phyloP scores from a whole-genome alignment of 1,140 invertebrate genomes.

The Oncopeltus fasciatus region DNA sequence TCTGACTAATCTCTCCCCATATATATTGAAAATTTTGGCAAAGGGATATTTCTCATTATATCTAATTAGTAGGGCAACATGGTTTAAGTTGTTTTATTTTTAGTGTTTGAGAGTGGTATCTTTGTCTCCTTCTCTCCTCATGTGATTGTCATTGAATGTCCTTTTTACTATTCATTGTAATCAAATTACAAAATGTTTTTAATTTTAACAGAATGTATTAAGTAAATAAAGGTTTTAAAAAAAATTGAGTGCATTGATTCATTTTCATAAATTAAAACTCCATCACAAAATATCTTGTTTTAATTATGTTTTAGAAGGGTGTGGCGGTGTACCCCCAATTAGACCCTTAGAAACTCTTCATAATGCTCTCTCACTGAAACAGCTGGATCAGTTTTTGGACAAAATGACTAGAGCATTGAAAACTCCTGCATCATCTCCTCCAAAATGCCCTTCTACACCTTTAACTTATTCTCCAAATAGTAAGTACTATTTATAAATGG shows the following conservation, averaged over 20 bases:
- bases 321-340: slow-evolving; percentile 81
- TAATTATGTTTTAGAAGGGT: slow-evolving; percentile 40
- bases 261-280: background rate
- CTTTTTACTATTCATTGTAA: too few relatives aligned
- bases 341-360: slow-evolving; percentile 88
- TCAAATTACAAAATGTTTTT: too few relatives aligned
- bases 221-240: too few relatives aligned
- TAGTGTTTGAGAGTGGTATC: too few relatives aligned
- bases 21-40: too few relatives aligned
- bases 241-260: background rate
- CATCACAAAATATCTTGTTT: background rate
- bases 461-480: background rate
- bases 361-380: slow-evolving; percentile 80
- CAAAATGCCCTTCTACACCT: slow-evolving; percentile 41
- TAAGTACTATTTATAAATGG: background rate
- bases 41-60: too few relatives aligned
- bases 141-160: too few relatives aligned
- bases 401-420: slow-evolving; percentile 57
- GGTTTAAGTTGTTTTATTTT: too few relatives aligned
- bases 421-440: slow-evolving; percentile 54
- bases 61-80: too few relatives aligned
- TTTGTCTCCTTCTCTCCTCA: too few relatives aligned
- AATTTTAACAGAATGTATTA: too few relatives aligned
- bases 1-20: too few relatives aligned
- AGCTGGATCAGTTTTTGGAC: slow-evolving; percentile 77